A percentile compares a stretch with the other conserved stretches of the same genome.
Evolutionary conservation across 2,888 invertebrate genomes (phyloP).

Genomic region (Sylvicola cinctus): DNA sequence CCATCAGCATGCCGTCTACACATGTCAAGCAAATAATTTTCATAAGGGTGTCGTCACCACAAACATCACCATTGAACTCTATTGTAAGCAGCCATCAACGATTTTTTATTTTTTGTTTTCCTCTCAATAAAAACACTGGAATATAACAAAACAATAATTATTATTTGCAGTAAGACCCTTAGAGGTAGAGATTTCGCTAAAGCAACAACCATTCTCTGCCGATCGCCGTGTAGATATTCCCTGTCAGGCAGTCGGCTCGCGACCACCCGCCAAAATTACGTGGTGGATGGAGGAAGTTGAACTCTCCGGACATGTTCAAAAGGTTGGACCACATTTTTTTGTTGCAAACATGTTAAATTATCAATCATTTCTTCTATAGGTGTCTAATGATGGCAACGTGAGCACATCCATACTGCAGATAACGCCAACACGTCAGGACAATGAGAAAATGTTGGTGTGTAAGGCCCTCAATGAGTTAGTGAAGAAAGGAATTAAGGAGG

Average conservation of each 20-base stretch:
- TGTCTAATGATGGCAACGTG: constrained; percentile 60
- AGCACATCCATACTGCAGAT: constrained; percentile 57
- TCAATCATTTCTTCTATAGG: constrained; percentile 26
- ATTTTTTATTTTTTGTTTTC: too few species aligned
- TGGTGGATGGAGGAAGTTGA: constrained; percentile 68
- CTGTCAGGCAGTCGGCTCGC: constrained; percentile 64
- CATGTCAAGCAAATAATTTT: constrained; percentile 54
- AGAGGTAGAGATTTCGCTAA: constrained; percentile 53
- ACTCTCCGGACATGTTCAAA: constrained; percentile 21
- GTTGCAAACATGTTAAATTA: neutral
- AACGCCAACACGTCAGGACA: constrained; percentile 54
- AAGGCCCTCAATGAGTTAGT: constrained; percentile 59
- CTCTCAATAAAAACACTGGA: neutral
- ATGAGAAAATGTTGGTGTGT: constrained; percentile 59
- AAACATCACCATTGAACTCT: constrained; percentile 51
- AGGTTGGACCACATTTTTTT: constrained; percentile 1
- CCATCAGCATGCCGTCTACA: constrained; percentile 53
- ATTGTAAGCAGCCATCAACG: constrained; percentile 34
- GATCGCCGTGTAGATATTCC: constrained; percentile 62
- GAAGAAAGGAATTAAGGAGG: constrained; percentile 50
- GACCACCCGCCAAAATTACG: constrained; percentile 64
- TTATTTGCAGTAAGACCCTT: constrained; percentile 55
- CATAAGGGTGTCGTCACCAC: constrained; percentile 38
- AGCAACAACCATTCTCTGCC: constrained; percentile 67
- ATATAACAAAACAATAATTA: too few species aligned